These are phyloP conservation scores for Gryon sp. DNA, from an alignment of 1,140 invertebrate genomes.

Conservation along the genomic window DNA sequence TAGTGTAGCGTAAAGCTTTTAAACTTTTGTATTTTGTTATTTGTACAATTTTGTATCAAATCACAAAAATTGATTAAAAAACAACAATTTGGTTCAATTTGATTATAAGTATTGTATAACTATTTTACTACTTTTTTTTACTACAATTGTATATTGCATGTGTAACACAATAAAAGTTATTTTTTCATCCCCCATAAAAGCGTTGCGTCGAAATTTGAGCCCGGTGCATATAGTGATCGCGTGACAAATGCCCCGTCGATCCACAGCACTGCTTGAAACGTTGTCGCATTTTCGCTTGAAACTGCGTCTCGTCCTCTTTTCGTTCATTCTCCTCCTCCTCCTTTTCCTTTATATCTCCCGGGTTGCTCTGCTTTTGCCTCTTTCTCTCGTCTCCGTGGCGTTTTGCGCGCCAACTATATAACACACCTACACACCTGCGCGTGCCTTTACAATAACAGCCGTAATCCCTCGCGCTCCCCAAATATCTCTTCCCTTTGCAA, in stretches of 20 bases:
- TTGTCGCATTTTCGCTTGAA: conserved; percentile 47
- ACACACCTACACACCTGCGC: conserved; percentile 53
- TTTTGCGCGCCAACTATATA: conserved; percentile 51
- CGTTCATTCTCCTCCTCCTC: too few relatives aligned
- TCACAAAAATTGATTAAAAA: too few relatives aligned
- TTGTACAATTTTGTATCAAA: too few relatives aligned
- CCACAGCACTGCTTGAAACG: conserved; percentile 45
- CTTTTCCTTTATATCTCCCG: conserved; percentile 15
- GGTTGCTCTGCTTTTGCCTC: conserved; percentile 8
- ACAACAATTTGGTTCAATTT: too few relatives aligned
- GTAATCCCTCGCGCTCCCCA: background rate
- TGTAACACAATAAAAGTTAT: too few relatives aligned
- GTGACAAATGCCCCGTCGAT: conserved; percentile 33
- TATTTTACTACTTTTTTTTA: too few relatives aligned
- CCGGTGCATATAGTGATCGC: conserved; percentile 12
- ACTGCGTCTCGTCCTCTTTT: conserved; percentile 29
- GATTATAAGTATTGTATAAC: too few relatives aligned
- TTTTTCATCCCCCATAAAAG: background rate
- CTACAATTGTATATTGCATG: too few relatives aligned
- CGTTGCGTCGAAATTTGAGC: background rate
- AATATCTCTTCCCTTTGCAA: conserved; percentile 4
- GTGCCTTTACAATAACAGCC: conserved; percentile 36
- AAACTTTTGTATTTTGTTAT: too few relatives aligned
- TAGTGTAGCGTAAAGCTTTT: too few relatives aligned
- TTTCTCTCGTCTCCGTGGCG: conserved; percentile 20